These are phyloP conservation scores for Acanthoscelides obtectus DNA, from an alignment of 2,888 invertebrate genomes.

Conservation along the genomic window DNA sequence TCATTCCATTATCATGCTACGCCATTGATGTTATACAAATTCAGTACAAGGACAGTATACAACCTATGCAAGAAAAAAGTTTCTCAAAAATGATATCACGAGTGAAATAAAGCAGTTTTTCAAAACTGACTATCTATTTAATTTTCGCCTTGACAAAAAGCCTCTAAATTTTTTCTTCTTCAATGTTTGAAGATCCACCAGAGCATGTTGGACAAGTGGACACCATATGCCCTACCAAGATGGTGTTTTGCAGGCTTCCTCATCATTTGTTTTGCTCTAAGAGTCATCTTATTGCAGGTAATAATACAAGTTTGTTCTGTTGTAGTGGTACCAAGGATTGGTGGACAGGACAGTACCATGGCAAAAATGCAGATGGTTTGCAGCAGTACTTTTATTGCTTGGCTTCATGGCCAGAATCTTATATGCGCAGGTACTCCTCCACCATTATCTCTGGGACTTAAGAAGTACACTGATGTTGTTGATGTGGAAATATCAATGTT, in stretches of 20 bases:
- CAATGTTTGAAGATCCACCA: constrained; percentile 63
- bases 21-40: too few relatives aligned
- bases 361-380: constrained; percentile 45
- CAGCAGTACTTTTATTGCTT: constrained; percentile 42
- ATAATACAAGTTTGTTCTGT: constrained; percentile 36
- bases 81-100: too few relatives aligned
- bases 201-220: constrained; percentile 80
- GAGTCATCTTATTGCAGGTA: constrained; percentile 81
- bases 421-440: constrained; percentile 45
- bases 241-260: constrained; percentile 73
- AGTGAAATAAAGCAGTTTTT: too few relatives aligned
- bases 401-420: constrained; percentile 47
- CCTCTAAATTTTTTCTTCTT: neutral
- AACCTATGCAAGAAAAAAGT: too few relatives aligned
- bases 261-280: constrained; percentile 68
- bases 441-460: neutral
- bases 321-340: constrained; percentile 50
- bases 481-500: too few relatives aligned
- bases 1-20: too few relatives aligned
- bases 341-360: constrained; percentile 51
- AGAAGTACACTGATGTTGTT: neutral
- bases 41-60: too few relatives aligned
- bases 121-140: too few relatives aligned
- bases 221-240: constrained; percentile 74
- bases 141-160: too few relatives aligned